A percentile compares a stretch with the other conserved stretches of the same genome.
Conservation (phyloP, 2,113 vertebrate species). For the Notarius lentiginosus region DNA sequence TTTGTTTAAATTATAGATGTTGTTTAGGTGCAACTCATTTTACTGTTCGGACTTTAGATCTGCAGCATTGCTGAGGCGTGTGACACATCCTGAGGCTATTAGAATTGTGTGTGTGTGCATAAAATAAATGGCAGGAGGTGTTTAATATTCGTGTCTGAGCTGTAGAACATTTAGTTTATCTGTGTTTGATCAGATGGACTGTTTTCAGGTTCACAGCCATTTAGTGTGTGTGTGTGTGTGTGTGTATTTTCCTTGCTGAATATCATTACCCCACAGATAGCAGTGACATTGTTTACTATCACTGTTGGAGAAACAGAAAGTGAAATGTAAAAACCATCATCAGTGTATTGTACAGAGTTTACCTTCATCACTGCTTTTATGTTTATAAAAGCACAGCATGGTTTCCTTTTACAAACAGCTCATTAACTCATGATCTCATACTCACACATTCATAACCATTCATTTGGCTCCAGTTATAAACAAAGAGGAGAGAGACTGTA, state of each 20-base stretch:
- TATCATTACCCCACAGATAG: constrained; percentile 50
- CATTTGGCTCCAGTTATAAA: background rate
- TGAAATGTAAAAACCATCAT: background rate
- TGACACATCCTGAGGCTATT: background rate
- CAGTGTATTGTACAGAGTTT: background rate
- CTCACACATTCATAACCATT: background rate
- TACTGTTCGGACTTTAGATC: background rate
- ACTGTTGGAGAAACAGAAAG: constrained; percentile 47
- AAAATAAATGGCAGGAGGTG: background rate
- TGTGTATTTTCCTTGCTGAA: background rate
- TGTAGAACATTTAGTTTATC: constrained; percentile 4
- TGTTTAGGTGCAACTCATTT: background rate
- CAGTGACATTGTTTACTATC: constrained; percentile 66
- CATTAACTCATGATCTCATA: background rate
- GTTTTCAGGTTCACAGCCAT: background rate
- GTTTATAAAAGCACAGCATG: background rate
- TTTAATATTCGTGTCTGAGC: background rate
- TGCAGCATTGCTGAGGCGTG: background rate
- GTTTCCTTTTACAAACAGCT: background rate
- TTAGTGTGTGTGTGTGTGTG: background rate
- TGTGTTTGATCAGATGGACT: background rate
- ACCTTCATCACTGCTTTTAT: background rate
- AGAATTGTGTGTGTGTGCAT: background rate
- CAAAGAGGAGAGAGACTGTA: too few relatives aligned
- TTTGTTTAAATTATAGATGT: background rate